These are phyloP conservation scores for Nannoperca obscura DNA, from an alignment of 2,797 vertebrate species.

Conservation along the genomic window DNA sequence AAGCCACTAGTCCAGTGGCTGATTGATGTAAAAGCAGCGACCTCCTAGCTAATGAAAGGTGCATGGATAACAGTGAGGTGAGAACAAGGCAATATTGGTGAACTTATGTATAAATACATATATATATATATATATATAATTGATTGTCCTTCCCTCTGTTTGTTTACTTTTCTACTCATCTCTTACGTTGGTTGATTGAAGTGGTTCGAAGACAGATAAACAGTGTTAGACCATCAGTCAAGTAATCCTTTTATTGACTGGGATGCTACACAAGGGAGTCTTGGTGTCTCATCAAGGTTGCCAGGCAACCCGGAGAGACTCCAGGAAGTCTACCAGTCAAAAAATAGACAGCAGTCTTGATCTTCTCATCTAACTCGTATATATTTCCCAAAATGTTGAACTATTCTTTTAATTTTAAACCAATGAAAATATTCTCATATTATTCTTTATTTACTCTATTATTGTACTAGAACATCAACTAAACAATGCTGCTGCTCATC, in stretches of 20 bases:
- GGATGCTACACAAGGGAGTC: no score
- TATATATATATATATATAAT: no score
- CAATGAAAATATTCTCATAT: background rate
- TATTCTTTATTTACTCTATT: background rate
- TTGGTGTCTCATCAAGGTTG: background rate
- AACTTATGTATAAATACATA: no score
- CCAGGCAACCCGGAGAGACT: background rate
- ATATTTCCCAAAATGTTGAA: background rate
- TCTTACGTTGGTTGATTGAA: background rate
- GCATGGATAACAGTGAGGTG: background rate
- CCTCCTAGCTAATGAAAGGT: constrained; percentile 10
- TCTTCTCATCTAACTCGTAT: background rate
- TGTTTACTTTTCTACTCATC: no score
- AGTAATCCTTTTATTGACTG: background rate
- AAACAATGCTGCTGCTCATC: background rate
- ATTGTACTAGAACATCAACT: background rate
- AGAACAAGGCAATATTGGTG: background rate
- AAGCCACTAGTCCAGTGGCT: constrained; percentile 48
- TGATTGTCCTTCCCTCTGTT: no score
- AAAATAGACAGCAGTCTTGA: no score
- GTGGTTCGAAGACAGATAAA: background rate
- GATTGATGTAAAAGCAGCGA: constrained; percentile 40
- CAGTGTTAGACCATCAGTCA: background rate
- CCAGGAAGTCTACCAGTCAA: no score
- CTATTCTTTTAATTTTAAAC: background rate